Evolutionary conservation across 1,140 invertebrate genomes (phyloP).

Genomic region (Philotrypesis tridentata): DNA sequence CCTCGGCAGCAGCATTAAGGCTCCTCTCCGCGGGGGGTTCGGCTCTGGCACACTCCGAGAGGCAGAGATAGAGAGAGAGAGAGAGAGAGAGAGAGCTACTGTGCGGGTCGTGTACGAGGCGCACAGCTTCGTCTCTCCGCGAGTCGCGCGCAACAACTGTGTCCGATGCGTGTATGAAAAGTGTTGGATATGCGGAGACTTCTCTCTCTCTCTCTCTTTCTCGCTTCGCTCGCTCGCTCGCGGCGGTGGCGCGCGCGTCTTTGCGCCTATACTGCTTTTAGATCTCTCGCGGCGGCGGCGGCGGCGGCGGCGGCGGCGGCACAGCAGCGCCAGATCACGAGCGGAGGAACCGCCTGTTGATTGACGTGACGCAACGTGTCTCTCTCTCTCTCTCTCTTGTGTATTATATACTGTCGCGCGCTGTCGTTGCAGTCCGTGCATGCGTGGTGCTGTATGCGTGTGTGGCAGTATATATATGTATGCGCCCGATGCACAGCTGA

Average conservation of each 20-base stretch:
- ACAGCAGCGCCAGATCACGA: background rate
- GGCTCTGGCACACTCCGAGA: too few species aligned
- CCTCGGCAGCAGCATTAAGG: slow-evolving; percentile 4
- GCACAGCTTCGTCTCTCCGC: background rate
- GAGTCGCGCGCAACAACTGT: background rate
- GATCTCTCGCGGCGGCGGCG: background rate
- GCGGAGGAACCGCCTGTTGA: background rate
- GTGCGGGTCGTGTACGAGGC: too few species aligned
- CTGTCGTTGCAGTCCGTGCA: too few species aligned
- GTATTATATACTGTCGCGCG: too few species aligned
- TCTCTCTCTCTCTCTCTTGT: too few species aligned
- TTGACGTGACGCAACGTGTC: background rate
- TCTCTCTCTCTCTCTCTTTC: background rate
- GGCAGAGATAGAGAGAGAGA: too few species aligned
- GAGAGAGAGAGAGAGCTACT: too few species aligned
- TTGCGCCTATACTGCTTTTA: background rate
- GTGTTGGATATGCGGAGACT: background rate
- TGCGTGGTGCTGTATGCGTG: too few species aligned
- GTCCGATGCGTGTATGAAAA: too few species aligned
- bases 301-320: too few species aligned
- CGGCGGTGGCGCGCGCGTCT: background rate
- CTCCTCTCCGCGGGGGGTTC: slow-evolving; percentile 3
- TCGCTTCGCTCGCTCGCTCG: background rate
- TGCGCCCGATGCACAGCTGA: too few species aligned
- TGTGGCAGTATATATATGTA: too few species aligned